Base-by-base conservation (phyloP, 2,113 vertebrate species). In the Anguilla rostrata region DNA sequence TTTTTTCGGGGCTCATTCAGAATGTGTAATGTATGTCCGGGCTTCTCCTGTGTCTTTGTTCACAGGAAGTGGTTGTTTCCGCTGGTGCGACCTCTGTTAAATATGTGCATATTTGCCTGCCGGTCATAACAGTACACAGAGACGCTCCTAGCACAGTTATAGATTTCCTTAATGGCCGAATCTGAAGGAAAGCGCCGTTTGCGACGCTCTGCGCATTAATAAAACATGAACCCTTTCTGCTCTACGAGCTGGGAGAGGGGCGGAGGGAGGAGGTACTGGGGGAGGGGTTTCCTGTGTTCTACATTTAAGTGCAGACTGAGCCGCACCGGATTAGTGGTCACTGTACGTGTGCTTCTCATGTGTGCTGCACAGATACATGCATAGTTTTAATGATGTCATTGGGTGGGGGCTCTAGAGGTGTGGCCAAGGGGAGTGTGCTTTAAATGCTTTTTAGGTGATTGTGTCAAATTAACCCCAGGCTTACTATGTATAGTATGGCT, bases 51-150 rank as follows among this genome's bases (percentile, higher is more conserved):
- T 5, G 83, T 85, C 39, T 66, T 90, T 91, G 89, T 78, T 89
- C 90, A 83, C 78, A 90, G 91, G 92, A 93, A 92, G 92, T 90
- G 85, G 90, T 85, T 84, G 88, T 91, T 91, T 92, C 91, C 87
- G 87, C 91, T 85, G 82, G 39, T 6, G 85, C 91, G 93, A 95
- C 94, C 94, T 85, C 79, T 89, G 94, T 95, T 93, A 95, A 95
- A 94, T 92, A 94, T 94, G 94, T 92, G 91, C 94, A 95, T 95
- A 94, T 93, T 94, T 93, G 92, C 90, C 71, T 34, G 71, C 6
- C n/a, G 71, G 89, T 88, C 87, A 40, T 83, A 66, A 89, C 90
- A 87, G 90, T 87, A 57, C 75, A 84, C 83, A 82, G 85, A 91
- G 84, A 88, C 87, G 71, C 88, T 93, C 93, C 91, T 85, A 91